A percentile compares a stretch with the other conserved stretches of the same genome.
phyloP scores from a whole-genome alignment of 2,113 vertebrate species.

The Mohoua ochrocephala region DNA sequence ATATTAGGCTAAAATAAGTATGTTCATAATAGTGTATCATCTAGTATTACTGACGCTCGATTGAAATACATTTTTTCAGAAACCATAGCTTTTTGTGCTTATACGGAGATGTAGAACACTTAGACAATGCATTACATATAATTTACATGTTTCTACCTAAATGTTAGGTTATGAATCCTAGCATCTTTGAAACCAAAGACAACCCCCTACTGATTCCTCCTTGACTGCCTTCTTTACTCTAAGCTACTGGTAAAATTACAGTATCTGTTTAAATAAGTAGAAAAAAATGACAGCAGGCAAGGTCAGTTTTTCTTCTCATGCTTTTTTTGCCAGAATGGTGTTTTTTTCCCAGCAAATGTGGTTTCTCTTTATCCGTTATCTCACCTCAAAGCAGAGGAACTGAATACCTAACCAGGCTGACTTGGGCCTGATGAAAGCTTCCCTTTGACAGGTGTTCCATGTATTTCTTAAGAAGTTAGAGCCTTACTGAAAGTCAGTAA shows the following conservation, averaged over 20 bases:
- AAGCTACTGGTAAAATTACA: background rate
- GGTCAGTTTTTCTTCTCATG: background rate
- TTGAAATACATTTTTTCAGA: background rate
- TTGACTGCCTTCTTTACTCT: background rate
- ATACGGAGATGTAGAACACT: background rate
- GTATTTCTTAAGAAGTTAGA: background rate
- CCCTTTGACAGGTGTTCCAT: background rate
- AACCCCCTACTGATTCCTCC: background rate
- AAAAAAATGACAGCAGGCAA: background rate
- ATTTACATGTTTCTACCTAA: background rate
- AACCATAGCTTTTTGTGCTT: background rate
- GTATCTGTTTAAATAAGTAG: background rate
- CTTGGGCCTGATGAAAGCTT: background rate
- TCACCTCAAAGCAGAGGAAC: background rate
- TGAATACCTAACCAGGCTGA: background rate
- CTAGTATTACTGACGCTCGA: background rate
- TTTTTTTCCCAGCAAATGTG: background rate
- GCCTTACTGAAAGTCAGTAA: background rate
- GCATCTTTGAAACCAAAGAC: background rate
- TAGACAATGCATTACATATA: background rate
- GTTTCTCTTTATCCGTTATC: background rate
- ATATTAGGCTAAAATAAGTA: background rate
- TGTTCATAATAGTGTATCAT: background rate
- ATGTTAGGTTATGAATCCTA: background rate
- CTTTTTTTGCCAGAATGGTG: background rate